Base-by-base conservation (phyloP, 2,797 vertebrate genomes). In the Pelochelys cantorii region DNA sequence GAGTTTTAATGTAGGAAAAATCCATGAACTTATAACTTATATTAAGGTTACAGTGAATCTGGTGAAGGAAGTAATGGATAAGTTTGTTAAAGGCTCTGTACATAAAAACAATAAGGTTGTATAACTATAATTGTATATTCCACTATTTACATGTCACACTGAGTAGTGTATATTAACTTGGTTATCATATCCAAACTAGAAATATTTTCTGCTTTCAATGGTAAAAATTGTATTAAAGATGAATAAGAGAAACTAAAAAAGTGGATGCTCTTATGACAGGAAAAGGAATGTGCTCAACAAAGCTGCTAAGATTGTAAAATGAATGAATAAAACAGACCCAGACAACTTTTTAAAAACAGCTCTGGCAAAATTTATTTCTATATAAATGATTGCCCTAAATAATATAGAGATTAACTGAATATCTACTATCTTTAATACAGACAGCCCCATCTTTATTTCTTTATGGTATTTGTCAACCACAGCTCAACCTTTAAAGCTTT, bases 71-170 rank as follows among this genome's bases (percentile, higher is more conserved):
- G 59, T 93, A 90, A 90, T 89, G n/a, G 56, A 93, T 78, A 65
- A 15, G 11, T 57, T 57, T 86, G 78, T 65, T 92, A 92, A 90
- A 93, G 53, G 83, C 86, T 83, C 9, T 88, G 48, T 77, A 52
- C 65, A 94, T 89, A 95, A 95, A 94, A 92, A 80, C 87, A 93
- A 11, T 20, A 81, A 89, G 31, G 29, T 85, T 25, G 20, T 83
- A n/a, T 80, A 88, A 78, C 90, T 84, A 56, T 83, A 84, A 74
- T 81, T 93, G 34, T 89, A 68, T 78, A 82, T 13, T 60, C 53
- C 82, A 80, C 65, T 85, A 86, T 93, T 89, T 95, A 79, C 92
- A 86, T 83, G 55, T 82, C 87, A 90, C 60, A 86, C 31, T 79
- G 74, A 92, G 18, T 65, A 88, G 89, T 34, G 25, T 90, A 62